Base-by-base conservation (phyloP, 2,888 invertebrate species). In the Hedya salicella region DNA sequence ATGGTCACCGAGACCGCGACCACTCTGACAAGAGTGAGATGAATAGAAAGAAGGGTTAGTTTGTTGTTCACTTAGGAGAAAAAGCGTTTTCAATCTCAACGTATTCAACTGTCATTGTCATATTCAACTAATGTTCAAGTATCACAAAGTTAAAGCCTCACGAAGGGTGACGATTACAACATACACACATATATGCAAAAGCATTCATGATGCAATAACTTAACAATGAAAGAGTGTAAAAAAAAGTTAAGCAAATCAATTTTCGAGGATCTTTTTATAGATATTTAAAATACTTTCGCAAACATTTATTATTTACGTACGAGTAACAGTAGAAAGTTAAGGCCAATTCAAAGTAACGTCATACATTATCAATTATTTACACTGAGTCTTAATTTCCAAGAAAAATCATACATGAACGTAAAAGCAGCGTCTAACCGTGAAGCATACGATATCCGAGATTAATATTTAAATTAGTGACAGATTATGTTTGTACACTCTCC, bases 311-410 rank as follows among this genome's bases (percentile, higher is more conserved):
- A 42, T 30, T 19, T n/a, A 2, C 25, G 13, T 16, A 9, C 40
- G 21, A 61, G 36, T 56, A 59, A 73, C 70, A 76, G 75, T 75
- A 81, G 83, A 83, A 83, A 83, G 81, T 72, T 76, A 75, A 70
- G 72, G 74, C 75, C 73, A 74, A 70, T 74, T 74, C 62, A 68
- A 50, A 69, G 64, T 73, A 75, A 74, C 75, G 73, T 75, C 73
- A 71, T 75, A 76, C 67, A 82, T 84, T 83, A 83, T 65, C 84
- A 72, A 84, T 85, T 85, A 82, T 85, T 76, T 80, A 80, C 83
- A 83, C 78, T 67, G 75, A 73, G 78, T 80, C 75, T 71, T 68
- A 72, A 72, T 71, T 70, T 75, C 73, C 75, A 46, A 78, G 73
- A 78, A 79, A 73, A 72, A 77, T 71, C 44, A 32, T 14, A 14